These are phyloP conservation scores for Caenorhabditis drosophilae DNA, from an alignment of 2,888 invertebrate species.

Conservation along the genomic window DNA sequence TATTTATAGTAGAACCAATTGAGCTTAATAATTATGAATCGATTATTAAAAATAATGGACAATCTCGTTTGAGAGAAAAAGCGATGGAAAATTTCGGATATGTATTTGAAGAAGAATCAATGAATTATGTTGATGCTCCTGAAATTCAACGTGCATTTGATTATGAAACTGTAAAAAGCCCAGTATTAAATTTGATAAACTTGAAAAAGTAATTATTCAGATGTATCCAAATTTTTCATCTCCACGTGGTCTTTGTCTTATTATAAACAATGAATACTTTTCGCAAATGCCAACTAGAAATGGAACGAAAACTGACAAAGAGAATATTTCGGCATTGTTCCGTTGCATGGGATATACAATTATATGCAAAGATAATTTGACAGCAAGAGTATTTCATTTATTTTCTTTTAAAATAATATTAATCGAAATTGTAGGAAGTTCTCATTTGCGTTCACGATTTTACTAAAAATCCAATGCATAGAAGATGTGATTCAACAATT, in stretches of 20 bases:
- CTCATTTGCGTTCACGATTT: slow-evolving; percentile 43
- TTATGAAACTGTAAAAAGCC: slow-evolving; percentile 7
- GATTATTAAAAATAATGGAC: too few relatives aligned
- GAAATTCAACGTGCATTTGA: slow-evolving; percentile 21
- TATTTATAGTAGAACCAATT: too few relatives aligned
- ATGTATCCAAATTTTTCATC: slow-evolving; percentile 60
- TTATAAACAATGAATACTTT: slow-evolving; percentile 67
- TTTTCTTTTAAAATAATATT: not conserved
- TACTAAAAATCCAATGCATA: slow-evolving; percentile 40
- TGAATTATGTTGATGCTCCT: slow-evolving; percentile 30
- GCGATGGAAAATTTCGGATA: slow-evolving; percentile 9
- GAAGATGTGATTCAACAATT: slow-evolving; percentile 38
- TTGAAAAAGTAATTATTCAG: slow-evolving; percentile 22
- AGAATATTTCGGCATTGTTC: slow-evolving; percentile 55
- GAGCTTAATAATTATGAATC: too few relatives aligned
- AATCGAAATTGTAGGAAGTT: slow-evolving; percentile 48
- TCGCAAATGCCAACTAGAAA: slow-evolving; percentile 48
- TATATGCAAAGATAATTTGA: slow-evolving; percentile 52
- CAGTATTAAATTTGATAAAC: not conserved
- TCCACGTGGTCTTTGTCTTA: slow-evolving; percentile 63
- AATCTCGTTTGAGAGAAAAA: not conserved
- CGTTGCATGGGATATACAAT: slow-evolving; percentile 58
- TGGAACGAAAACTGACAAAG: slow-evolving; percentile 52
- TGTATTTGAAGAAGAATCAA: slow-evolving; percentile 24
- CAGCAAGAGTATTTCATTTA: slow-evolving; percentile 44